Base-by-base conservation (phyloP, 2,113 vertebrate species). In the Podarcis raffonei region DNA sequence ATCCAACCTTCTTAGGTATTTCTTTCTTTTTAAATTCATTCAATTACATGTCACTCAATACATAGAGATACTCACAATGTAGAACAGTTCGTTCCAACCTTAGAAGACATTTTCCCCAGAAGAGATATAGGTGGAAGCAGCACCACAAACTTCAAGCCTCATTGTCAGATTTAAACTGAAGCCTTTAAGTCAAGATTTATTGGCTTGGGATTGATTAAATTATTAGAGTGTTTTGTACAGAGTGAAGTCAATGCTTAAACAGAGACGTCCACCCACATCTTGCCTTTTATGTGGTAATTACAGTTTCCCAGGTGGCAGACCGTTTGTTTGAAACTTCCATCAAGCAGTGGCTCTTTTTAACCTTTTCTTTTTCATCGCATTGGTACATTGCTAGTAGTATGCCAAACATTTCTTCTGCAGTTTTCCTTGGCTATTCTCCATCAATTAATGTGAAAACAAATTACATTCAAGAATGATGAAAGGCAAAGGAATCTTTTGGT, bases 11-110 rank as follows among this genome's bases (percentile, higher is more conserved):
- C 30, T 27, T 79, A 15, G 39, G 35, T 22, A 22, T 25, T 39
- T 83, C 87, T 86, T 25, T 72, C 72, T 92, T 88, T 35, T 30
- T 23, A 37, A 22, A 79, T 23, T 35, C 76, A 74, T 93, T 93
- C 65, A 84, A 15, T 90, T 42, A 89, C 84, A 83, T 90, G 53
- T 81, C 37, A 83, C 16, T 15, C 2, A 9, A 37, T 80, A 37
- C 25, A 66, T 6, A 65, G 37, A 76, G 57, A 48, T 86, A 23
- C 13, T 86, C 48, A 80, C 69, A 62, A 53, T 53, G 32, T 6
- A 66, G 27, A 69, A 16, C 30, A 87, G n/a, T 18, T 23, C 30
- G 72, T 59, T 69, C 35, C 48, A 72, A n/a, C 6, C 68, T 84
- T 59, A 71, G 39, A 72, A 13, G n/a, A 15, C 69, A 82, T 75